Percentiles rank a stretch among this genome's conserved stretches.
Conservation (phyloP, 2,888 invertebrate genomes). For the Rhorus exstirpatorius region DNA sequence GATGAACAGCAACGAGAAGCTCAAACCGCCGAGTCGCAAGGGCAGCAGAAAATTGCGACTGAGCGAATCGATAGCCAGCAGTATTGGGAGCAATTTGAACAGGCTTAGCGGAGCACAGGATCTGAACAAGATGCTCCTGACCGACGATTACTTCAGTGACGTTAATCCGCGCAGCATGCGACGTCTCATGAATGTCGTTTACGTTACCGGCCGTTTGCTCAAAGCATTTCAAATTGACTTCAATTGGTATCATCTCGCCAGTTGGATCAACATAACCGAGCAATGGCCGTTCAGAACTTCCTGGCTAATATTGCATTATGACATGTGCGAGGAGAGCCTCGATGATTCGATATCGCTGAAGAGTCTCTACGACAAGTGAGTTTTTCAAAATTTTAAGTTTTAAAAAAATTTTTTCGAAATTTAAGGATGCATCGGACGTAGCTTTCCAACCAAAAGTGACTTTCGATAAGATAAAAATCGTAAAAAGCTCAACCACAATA, state of each 20-base stretch:
- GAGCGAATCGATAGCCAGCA: conserved; percentile 96
- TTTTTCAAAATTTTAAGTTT: conserved; percentile 64
- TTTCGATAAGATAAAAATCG: too few relatives aligned
- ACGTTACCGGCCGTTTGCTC: conserved; percentile 97
- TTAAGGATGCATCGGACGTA: too few relatives aligned
- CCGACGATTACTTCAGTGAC: conserved; percentile 99
- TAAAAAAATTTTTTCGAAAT: too few relatives aligned
- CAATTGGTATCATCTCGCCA: conserved; percentile 99
- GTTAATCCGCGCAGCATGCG: conserved; percentile 99
- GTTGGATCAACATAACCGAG: conserved; percentile 99
- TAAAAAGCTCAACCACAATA: too few relatives aligned
- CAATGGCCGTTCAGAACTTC: conserved; percentile 99
- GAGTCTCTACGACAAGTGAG: conserved; percentile 96
- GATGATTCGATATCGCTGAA: conserved; percentile 96
- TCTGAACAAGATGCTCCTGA: conserved; percentile 94
- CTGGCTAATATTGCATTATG: conserved; percentile 98
- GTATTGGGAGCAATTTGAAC: conserved; percentile 95
- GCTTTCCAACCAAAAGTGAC: too few relatives aligned
- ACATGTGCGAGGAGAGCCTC: conserved; percentile 94
- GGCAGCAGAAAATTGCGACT: conserved; percentile 92
- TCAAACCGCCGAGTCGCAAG: conserved; percentile 88
- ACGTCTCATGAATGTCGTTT: conserved; percentile 98
- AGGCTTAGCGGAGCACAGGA: conserved; percentile 91
- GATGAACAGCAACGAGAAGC: conserved; percentile 94
- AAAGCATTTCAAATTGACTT: conserved; percentile 99